Evolutionary conservation across 2,888 invertebrate species (phyloP).

Genomic region (Cheiracanthium punctorium): DNA sequence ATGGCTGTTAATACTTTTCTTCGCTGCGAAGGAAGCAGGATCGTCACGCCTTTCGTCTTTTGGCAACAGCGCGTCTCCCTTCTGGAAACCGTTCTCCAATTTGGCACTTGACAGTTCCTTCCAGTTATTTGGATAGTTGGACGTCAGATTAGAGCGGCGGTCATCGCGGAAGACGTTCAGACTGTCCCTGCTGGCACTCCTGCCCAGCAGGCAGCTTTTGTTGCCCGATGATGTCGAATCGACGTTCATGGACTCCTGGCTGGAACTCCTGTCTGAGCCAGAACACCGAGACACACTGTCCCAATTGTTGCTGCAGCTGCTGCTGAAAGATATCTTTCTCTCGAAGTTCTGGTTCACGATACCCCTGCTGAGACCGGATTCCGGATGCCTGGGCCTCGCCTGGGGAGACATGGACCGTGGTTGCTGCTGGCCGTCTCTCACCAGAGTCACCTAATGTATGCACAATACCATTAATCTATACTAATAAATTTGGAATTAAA

Average conservation of each 20-base stretch:
- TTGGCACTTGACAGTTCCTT: conserved; percentile 43
- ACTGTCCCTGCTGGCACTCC: conserved; percentile 50
- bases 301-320: conserved; percentile 45
- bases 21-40: conserved; percentile 30
- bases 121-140: conserved; percentile 55
- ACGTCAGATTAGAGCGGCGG: conserved; percentile 31
- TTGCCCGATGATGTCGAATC: conserved; percentile 25
- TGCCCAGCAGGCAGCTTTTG: conserved; percentile 42
- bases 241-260: conserved; percentile 66
- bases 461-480: no score
- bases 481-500: no score
- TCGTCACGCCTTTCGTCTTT: conserved; percentile 48
- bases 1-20: conserved; percentile 55
- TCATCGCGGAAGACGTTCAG: conserved; percentile 39
- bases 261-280: conserved; percentile 42
- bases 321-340: conserved; percentile 49
- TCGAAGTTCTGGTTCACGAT: conserved; percentile 40
- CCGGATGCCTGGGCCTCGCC: conserved; percentile 13
- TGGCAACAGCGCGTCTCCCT: no score
- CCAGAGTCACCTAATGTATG: no score
- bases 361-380: no score
- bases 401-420: conserved; percentile 59
- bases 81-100: conserved; percentile 37
- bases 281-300: conserved; percentile 61
- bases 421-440: conserved; percentile 42